Conservation (phyloP, 2,888 invertebrate species). For the Conus canariensis region DNA sequence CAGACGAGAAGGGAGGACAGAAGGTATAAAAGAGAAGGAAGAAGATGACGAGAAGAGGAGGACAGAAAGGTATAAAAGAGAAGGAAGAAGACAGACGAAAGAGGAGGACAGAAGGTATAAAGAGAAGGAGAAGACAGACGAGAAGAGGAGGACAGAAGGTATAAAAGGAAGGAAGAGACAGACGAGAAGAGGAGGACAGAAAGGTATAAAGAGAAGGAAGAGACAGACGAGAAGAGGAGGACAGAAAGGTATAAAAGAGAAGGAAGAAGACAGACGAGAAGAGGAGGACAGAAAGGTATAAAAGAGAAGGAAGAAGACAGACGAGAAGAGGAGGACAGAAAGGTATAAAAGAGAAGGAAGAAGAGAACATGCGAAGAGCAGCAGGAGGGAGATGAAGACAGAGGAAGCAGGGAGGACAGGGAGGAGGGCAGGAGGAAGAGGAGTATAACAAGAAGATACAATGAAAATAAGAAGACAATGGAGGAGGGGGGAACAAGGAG, state of each 20-base stretch:
- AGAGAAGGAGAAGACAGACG: background rate
- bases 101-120: no score
- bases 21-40: no score
- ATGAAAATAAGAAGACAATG: background rate
- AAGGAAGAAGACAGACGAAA: no score
- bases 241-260: background rate
- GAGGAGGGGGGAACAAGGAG: background rate
- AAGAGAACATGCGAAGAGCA: background rate
- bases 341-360: background rate
- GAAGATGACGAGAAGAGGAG: no score
- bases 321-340: background rate
- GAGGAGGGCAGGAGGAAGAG: background rate
- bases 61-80: no score
- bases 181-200: background rate
- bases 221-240: background rate
- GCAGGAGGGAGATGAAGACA: background rate
- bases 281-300: background rate
- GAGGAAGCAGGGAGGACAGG: background rate
- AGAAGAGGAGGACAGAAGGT: no score
- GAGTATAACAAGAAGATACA: background rate
- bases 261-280: background rate
- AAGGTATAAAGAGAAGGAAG: background rate
- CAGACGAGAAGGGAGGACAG: background rate
- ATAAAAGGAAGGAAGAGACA: background rate
- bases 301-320: background rate